Conservation (phyloP, 2,113 vertebrate species). For the Halichoerus grypus region DNA sequence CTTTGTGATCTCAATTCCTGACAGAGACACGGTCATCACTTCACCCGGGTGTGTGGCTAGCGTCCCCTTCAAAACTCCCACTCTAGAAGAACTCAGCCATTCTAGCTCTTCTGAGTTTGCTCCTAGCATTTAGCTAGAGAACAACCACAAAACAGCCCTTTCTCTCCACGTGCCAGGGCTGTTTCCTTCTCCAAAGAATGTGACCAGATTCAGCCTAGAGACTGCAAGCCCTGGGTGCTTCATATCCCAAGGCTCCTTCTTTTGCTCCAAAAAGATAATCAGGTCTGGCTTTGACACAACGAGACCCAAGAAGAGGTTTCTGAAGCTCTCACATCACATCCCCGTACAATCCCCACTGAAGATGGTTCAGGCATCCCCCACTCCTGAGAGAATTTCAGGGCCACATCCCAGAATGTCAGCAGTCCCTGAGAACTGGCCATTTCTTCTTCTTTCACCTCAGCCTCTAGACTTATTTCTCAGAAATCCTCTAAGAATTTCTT, state of each 20-base stretch:
- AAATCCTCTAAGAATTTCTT: neutral
- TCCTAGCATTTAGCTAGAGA: too few relatives aligned
- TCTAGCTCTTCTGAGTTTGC: too few relatives aligned
- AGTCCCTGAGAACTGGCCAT: neutral
- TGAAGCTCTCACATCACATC: neutral
- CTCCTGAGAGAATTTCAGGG: neutral
- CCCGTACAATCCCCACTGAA: neutral
- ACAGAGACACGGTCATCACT: neutral
- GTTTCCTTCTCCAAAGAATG: neutral
- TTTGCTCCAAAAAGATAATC: neutral
- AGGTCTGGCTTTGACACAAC: neutral
- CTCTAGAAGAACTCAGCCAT: too few relatives aligned
- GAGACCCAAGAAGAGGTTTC: neutral
- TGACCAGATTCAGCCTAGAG: neutral
- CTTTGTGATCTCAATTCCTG: neutral
- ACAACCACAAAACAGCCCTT: neutral
- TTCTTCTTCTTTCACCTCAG: neutral
- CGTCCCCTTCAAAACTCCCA: neutral
- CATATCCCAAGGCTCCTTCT: neutral
- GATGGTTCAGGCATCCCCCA: neutral
- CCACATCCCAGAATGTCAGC: neutral
- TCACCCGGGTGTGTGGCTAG: neutral
- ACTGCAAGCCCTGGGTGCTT: neutral
- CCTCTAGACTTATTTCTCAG: neutral
- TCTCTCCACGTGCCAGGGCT: neutral